A percentile compares a stretch with the other conserved stretches of the same genome.
Conservation (phyloP, 2,113 vertebrate species). For the Podarcis muralis region DNA sequence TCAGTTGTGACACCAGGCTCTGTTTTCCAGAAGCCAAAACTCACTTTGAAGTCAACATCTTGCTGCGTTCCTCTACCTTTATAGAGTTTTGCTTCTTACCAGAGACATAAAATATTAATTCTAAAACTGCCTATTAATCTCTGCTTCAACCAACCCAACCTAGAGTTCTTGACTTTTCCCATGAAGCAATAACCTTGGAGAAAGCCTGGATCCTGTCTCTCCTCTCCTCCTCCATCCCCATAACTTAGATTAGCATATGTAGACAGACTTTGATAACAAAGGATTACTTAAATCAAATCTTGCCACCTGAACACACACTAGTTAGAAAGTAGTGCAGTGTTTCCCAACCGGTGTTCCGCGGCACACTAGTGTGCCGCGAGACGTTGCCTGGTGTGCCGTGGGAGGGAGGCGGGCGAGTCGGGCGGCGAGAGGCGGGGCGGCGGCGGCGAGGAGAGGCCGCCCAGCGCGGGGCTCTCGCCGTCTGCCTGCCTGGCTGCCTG, state of each 20-base stretch:
- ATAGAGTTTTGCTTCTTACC: neutral
- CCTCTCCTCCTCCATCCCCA: too few species aligned
- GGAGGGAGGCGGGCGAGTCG: too few species aligned
- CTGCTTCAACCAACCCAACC: too few species aligned
- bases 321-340: neutral
- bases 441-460: too few species aligned
- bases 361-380: too few species aligned
- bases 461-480: too few species aligned
- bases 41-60: neutral
- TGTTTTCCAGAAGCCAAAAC: neutral
- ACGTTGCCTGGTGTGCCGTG: too few species aligned
- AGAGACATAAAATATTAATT: neutral
- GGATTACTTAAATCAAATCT: neutral
- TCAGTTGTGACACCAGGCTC: accelerated
- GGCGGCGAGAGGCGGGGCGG: too few species aligned
- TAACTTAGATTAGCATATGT: neutral
- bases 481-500: too few species aligned
- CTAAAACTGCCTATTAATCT: neutral
- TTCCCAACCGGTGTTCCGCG: too few species aligned
- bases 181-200: neutral
- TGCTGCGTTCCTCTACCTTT: neutral
- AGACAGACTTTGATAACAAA: neutral
- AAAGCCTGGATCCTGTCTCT: neutral
- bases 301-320: neutral
- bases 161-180: neutral